These are phyloP conservation scores for Argyresthia albistria DNA, from an alignment of 2,888 invertebrate species.

Conservation along the genomic window DNA sequence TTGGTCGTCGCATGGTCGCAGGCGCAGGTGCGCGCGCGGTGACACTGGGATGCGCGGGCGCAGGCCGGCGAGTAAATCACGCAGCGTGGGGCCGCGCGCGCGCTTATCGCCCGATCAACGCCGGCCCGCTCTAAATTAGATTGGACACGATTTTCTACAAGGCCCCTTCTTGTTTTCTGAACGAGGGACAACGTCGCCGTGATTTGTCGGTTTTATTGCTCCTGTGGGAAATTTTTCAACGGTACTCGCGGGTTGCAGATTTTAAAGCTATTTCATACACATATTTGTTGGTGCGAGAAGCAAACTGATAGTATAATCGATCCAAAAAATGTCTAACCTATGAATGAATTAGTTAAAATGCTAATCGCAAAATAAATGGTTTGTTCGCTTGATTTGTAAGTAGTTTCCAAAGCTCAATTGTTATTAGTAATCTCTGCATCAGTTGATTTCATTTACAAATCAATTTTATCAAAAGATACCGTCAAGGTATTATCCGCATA, in stretches of 20 bases:
- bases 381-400: too few species aligned
- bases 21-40: not conserved
- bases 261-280: too few species aligned
- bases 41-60: conserved; percentile 4
- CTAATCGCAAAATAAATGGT: too few species aligned
- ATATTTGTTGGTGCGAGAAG: too few species aligned
- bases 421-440: too few species aligned
- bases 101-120: conserved; percentile 26
- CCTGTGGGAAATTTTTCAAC: too few species aligned
- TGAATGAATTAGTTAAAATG: too few species aligned
- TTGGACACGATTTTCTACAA: conserved; percentile 25
- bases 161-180: conserved; percentile 7
- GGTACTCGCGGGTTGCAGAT: too few species aligned
- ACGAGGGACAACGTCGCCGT: conserved; percentile 15
- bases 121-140: conserved; percentile 49
- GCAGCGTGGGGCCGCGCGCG: conserved; percentile 31
- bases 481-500: not conserved
- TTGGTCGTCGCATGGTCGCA: not conserved
- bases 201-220: conserved; percentile 35
- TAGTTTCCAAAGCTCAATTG: too few species aligned
- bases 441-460: not conserved
- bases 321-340: too few species aligned
- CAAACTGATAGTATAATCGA: too few species aligned
- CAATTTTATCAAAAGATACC: not conserved
- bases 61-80: conserved; percentile 41